Base-by-base conservation (phyloP, 2,797 vertebrate species). In the Melanotaenia boesemani region DNA sequence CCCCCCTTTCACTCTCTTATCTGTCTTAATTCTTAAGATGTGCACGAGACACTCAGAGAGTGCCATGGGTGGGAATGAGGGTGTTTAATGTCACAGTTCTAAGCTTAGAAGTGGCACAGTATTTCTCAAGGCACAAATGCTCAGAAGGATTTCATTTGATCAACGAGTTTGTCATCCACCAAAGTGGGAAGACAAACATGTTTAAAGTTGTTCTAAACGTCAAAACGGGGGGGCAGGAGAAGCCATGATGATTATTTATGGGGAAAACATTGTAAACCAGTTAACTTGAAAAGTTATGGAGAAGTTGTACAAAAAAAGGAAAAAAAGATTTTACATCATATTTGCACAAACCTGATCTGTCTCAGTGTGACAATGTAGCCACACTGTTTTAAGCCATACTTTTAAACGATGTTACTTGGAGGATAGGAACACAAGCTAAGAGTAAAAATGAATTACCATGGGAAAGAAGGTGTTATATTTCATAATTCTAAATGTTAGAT, bases 41-140 rank as follows among this genome's bases (percentile, higher is more conserved):
- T 62, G 34, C 7, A 62, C 5, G 13, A 67, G 52, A 70, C 84
- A 65, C 54, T 52, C 64, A 56, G 57, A 72, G 39, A 68, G 55
- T 55, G 26, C 48, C 65, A 22, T 2, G 48, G 65, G 44, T 69
- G 71, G 15, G 55, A 52, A 59, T 0, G 8, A 63, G 48, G 61
- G 57, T 57, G 55, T 30, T 50, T 28, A 72, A 76, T 65, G 63
- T 83, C 74, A 76, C 46, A 15, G 52, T 37, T 67, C 20, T 28
- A 18, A 73, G 58, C 63, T 65, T 9, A 39, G 69, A 74, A 16
- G 44, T 55, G 13, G 67, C 67, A 58, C 8, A 1, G 13, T 22
- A 30, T 22, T 63, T 76, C 54, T 44, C 2, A 41, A 57, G 26
- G 32, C 68, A n/a, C 0, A 5, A 7, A 13, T 2, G 15, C 0